phyloP scores from a whole-genome alignment of 2,113 vertebrate genomes.

The Callipepla squamata region DNA sequence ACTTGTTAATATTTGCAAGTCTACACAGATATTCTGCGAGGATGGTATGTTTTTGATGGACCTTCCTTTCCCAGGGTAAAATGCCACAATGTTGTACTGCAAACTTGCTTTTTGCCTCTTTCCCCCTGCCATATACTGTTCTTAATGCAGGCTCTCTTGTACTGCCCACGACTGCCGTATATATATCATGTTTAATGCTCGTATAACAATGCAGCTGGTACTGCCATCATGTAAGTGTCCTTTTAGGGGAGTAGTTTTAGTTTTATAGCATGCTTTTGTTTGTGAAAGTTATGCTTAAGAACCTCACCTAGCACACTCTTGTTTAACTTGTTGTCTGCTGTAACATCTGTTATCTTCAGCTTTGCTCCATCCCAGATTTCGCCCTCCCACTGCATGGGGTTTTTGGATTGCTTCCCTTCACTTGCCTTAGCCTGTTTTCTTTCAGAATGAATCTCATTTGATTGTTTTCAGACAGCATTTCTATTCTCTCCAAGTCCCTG shows the following conservation, averaged over 20 bases:
- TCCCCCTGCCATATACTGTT: fast-evolving
- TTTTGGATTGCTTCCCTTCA: constrained; percentile 49
- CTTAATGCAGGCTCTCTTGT: background rate
- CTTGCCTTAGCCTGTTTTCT: constrained; percentile 47
- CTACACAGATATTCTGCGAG: background rate
- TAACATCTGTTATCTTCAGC: constrained; percentile 56
- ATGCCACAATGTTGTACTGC: background rate
- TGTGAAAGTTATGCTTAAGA: background rate
- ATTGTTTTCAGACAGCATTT: constrained; percentile 56
- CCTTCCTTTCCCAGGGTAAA: background rate
- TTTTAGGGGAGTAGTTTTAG: background rate
- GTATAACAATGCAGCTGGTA: background rate
- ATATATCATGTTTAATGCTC: background rate
- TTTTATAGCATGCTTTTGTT: background rate
- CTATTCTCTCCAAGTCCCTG: constrained; percentile 17
- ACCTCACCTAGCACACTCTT: background rate
- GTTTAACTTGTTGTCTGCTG: background rate
- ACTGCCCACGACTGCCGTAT: background rate
- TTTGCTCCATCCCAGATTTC: constrained; percentile 10
- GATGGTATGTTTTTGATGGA: background rate
- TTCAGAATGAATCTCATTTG: constrained; percentile 23
- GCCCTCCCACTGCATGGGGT: background rate
- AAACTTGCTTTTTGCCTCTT: background rate
- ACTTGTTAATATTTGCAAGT: background rate
- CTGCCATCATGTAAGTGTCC: background rate